Conservation (phyloP, 2,888 invertebrate species). For the Caenorhabditis afra region DNA sequence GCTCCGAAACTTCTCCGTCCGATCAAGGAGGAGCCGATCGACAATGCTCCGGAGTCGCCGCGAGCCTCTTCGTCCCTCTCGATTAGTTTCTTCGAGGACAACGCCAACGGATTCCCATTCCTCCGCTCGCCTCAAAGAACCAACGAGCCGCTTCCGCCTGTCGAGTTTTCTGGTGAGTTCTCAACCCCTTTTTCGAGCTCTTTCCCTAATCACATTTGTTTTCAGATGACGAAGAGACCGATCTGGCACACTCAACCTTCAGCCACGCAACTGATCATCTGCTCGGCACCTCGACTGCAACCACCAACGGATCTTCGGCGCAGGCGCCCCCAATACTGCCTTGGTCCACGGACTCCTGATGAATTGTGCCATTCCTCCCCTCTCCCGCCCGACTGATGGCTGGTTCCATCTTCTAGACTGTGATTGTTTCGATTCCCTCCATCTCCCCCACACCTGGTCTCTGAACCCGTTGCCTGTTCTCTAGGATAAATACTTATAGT, state of each 20-base stretch:
- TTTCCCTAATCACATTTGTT: slow-evolving; percentile 16
- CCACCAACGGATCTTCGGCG: slow-evolving; percentile 9
- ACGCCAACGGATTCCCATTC: slow-evolving; percentile 35
- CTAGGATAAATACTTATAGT: slow-evolving; percentile 41
- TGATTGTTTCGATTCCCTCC: slow-evolving; percentile 34
- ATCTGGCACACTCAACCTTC: slow-evolving; percentile 43
- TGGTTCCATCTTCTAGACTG: slow-evolving; percentile 41
- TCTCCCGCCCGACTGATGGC: slow-evolving; percentile 27
- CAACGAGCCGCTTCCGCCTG: slow-evolving; percentile 54
- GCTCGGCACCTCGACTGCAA: slow-evolving; percentile 21
- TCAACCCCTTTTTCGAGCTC: not conserved
- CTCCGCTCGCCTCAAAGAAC: slow-evolving; percentile 39
- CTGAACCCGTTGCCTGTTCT: slow-evolving; percentile 35
- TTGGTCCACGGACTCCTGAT: slow-evolving; percentile 42
- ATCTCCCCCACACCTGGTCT: slow-evolving; percentile 4
- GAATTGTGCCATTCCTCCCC: slow-evolving; percentile 39
- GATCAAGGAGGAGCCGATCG: slow-evolving; percentile 17
- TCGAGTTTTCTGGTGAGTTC: slow-evolving; percentile 61
- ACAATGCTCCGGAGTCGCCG: slow-evolving; percentile 23
- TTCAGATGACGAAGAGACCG: slow-evolving; percentile 57
- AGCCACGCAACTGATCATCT: slow-evolving; percentile 49
- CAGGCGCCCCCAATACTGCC: slow-evolving; percentile 15
- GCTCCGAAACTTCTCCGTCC: not conserved
- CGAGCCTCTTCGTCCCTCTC: slow-evolving; percentile 40
- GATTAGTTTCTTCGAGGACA: slow-evolving; percentile 49